Conservation (phyloP, 2,113 vertebrate species). For the Edolisoma coerulescens region DNA sequence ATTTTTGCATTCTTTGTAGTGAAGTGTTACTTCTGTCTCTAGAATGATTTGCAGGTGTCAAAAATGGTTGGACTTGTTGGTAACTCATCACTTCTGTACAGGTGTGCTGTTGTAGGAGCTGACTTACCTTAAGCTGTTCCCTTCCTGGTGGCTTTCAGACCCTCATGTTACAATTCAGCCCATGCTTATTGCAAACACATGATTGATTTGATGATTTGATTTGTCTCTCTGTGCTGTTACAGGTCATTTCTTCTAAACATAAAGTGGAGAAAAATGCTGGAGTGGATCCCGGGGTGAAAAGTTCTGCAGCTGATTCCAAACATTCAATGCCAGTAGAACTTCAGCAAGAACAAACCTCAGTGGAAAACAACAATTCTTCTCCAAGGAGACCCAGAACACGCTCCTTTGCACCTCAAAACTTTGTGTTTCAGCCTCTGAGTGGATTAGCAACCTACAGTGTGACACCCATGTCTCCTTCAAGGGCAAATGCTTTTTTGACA, state of each 20-base stretch:
- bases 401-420: constrained; percentile 90
- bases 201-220: background rate
- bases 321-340: background rate
- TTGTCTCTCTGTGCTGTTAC: background rate
- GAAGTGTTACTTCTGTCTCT: background rate
- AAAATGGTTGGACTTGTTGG: background rate
- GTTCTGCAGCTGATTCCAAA: background rate
- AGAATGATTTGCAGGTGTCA: background rate
- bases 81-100: background rate
- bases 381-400: constrained; percentile 33
- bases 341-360: background rate
- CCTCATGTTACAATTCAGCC: background rate
- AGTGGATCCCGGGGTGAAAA: background rate
- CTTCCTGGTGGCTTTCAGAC: background rate
- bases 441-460: constrained; percentile 79
- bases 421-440: constrained; percentile 83
- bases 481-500: constrained; percentile 78
- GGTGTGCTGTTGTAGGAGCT: rapidly evolving
- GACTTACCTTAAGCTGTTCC: background rate
- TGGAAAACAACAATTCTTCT: background rate
- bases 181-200: background rate
- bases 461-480: constrained; percentile 80
- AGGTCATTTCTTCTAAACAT: constrained; percentile 46
- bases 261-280: constrained; percentile 8
- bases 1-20: background rate